Evolutionary conservation across 2,888 invertebrate genomes (phyloP).

Genomic region (Rugalucina vietnamica): DNA sequence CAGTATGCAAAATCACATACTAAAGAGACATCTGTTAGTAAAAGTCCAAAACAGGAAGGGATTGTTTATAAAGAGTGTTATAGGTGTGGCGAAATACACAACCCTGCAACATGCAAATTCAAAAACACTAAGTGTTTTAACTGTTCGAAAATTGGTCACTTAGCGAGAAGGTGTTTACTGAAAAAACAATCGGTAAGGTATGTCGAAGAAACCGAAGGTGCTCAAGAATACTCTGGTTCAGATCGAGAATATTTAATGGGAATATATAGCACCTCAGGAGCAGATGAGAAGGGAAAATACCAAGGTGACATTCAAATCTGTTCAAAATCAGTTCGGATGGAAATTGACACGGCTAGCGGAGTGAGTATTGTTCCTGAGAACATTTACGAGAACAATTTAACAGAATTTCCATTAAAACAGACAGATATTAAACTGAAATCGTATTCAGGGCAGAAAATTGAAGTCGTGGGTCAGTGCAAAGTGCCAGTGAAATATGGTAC

Average conservation of each 20-base stretch:
- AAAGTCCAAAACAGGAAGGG: neutral
- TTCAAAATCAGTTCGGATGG: neutral
- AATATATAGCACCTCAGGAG: neutral
- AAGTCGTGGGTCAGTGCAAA: neutral
- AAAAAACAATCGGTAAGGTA: neutral
- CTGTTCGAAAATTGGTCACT: constrained; percentile 33
- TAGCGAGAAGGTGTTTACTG: constrained; percentile 13
- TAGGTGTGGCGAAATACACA: constrained; percentile 33
- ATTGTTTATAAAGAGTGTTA: neutral
- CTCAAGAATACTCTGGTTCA: neutral
- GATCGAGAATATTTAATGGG: neutral
- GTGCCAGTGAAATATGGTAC: neutral
- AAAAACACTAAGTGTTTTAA: constrained; percentile 34
- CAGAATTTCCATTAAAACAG: neutral
- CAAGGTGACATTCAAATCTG: neutral
- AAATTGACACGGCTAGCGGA: constrained; percentile 4
- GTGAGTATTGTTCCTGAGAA: neutral
- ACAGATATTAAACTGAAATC: neutral
- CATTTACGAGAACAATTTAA: neutral
- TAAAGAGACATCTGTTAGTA: neutral
- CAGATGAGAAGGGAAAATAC: neutral
- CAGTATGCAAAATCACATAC: neutral
- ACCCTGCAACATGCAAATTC: constrained; percentile 10
- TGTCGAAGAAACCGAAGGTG: neutral
- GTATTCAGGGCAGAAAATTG: neutral